Evolutionary conservation across 1,140 invertebrate species (phyloP).

Genomic region (Episyrphus balteatus): DNA sequence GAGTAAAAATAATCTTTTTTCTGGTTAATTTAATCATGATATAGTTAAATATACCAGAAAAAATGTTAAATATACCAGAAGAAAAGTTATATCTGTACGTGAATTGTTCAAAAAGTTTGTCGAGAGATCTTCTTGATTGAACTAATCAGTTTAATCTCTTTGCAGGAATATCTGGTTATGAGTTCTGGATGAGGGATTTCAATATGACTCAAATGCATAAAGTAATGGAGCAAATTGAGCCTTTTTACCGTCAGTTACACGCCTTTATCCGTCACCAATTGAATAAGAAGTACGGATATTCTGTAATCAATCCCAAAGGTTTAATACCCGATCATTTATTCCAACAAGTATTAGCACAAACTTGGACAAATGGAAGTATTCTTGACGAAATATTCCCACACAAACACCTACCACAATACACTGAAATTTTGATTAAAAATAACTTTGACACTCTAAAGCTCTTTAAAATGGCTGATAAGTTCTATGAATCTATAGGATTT

Average conservation of each 20-base stretch:
- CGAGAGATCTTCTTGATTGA: not conserved
- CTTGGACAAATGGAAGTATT: conserved; percentile 26
- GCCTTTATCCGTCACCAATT: conserved; percentile 71
- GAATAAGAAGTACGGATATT: conserved; percentile 56
- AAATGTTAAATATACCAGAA: too few species aligned
- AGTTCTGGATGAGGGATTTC: conserved; percentile 28
- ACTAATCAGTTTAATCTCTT: not conserved
- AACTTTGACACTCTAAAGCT: conserved; percentile 17
- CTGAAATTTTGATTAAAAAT: conserved; percentile 15
- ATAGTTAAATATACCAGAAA: too few species aligned
- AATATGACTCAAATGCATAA: too few species aligned
- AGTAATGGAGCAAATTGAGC: conserved; percentile 53
- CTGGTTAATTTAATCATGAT: not conserved
- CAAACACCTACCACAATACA: conserved; percentile 21
- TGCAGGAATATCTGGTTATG: conserved; percentile 22
- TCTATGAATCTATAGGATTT: conserved; percentile 27
- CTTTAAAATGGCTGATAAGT: conserved; percentile 23
- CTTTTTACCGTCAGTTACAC: conserved; percentile 76
- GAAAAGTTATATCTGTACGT: too few species aligned
- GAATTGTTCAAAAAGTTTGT: not conserved
- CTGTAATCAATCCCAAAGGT: conserved; percentile 52
- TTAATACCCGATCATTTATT: conserved; percentile 84
- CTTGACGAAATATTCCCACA: conserved; percentile 24
- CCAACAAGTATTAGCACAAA: conserved; percentile 36
- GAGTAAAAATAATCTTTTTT: too few species aligned